phyloP scores from a whole-genome alignment of 2,113 vertebrate genomes.

The Chaenocephalus aceratus region DNA sequence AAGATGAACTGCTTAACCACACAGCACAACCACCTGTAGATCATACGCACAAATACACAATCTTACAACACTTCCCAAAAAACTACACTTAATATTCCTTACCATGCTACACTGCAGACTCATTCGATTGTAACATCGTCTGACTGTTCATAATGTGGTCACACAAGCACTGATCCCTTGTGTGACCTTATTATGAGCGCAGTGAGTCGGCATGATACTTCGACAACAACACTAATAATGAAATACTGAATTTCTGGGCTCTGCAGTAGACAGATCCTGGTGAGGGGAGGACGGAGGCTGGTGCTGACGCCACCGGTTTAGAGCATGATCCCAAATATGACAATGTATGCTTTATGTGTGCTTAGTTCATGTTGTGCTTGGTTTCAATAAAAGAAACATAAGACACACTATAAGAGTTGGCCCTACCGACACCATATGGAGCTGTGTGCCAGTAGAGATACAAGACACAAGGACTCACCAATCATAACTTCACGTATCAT shows the following conservation, averaged over 20 bases:
- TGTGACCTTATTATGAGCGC: background rate
- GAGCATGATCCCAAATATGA: no score
- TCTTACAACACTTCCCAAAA: background rate
- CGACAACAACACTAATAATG: background rate
- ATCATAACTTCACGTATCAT: background rate
- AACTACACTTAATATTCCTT: slow-evolving; percentile 3
- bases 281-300: no score
- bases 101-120: slow-evolving; percentile 2
- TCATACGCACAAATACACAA: background rate
- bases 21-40: no score
- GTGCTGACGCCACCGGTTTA: no score
- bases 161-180: background rate
- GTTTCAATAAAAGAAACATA: no score
- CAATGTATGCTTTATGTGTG: no score
- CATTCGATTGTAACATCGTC: background rate
- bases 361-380: no score
- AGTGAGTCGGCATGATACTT: background rate
- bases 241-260: background rate
- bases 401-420: background rate
- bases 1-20: no score
- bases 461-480: background rate
- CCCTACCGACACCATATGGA: background rate
- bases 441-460: background rate
- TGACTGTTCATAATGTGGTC: slow-evolving; percentile 9
- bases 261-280: background rate